Base-by-base conservation (phyloP, 2,113 vertebrate species). In the Lepus americanus region DNA sequence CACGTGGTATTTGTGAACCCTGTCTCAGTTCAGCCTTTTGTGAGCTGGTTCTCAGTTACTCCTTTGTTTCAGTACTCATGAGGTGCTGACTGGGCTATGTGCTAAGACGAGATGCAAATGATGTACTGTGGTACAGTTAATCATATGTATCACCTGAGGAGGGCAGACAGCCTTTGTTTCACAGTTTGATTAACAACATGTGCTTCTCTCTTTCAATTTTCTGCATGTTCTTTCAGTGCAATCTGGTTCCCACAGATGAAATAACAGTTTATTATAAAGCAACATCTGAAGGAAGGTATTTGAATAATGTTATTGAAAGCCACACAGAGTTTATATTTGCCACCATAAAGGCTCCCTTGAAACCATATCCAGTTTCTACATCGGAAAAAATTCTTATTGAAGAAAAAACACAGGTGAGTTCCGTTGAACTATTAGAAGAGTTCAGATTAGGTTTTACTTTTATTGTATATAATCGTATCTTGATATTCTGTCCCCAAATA, bases 191-290 rank as follows among this genome's bases (percentile, higher is more conserved):
- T 79, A 63, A 55, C 93, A 39, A 2, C 16, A 4, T 79, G 16
- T 70, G 13, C 49, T 88, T 92, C 19, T 13, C 5, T 66, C 91
- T 36, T 87, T 25, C 3, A 80, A 61, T 83, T 85, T 86, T 96
- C 16, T 92, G 20, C 76, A 55, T 87, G 74, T 87, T 44, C 80
- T 96, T 96, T 82, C 90, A 99, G 99, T 99, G 98, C 69, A 99
- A 98, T 95, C 98, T 99, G 96, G 99, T 99, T 95, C 99, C 99
- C 7, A 99, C 99, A 0, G 99, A 99, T 96, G 99, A 99, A 97
- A 99, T 99, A 95, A 98, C 97, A 0, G 99, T 99, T 94, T 99
- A 99, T 98, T 99, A 99, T 98, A 98, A 96, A 95, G 98, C 98
- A 16, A 95, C 98, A 64, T 99, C 99, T 63, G 97, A 98, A 94